Evolutionary conservation across 92 coral and sea anemone genomes (phyloP).

Genomic region (Montipora capitata): DNA sequence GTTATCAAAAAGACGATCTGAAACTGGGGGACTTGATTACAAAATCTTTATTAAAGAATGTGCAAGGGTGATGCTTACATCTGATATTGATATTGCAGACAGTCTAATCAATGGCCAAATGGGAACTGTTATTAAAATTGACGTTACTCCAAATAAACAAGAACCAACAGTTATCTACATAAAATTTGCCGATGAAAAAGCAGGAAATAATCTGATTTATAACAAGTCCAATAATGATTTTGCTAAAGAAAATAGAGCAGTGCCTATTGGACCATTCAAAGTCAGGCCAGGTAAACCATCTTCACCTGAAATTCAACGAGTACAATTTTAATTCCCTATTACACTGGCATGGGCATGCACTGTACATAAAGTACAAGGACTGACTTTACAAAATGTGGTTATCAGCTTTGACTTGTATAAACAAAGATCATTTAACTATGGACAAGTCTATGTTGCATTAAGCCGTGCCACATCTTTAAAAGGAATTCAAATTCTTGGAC

Average conservation of each 20-base stretch:
- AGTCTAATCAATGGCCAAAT: too few species aligned
- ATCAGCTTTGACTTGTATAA: constrained; percentile 48
- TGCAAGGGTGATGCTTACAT: too few species aligned
- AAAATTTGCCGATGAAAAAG: background rate
- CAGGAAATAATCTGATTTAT: constrained; percentile 58
- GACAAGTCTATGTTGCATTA: background rate
- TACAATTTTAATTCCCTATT: constrained; percentile 80
- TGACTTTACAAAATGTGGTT: constrained; percentile 48
- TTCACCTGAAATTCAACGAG: constrained; percentile 84
- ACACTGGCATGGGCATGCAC: constrained; percentile 80
- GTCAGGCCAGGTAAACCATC: constrained; percentile 75
- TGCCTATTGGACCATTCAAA: constrained; percentile 77
- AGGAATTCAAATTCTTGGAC: constrained; percentile 54
- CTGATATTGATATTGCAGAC: too few species aligned
- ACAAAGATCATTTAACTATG: constrained; percentile 56
- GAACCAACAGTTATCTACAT: too few species aligned
- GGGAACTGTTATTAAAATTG: too few species aligned
- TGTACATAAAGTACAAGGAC: constrained; percentile 81
- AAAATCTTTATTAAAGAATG: too few species aligned
- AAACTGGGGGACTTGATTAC: too few species aligned
- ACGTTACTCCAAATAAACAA: too few species aligned
- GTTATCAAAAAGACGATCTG: too few species aligned
- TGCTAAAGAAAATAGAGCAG: constrained; percentile 71
- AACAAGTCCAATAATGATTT: constrained; percentile 30
- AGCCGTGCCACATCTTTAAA: constrained; percentile 50